These are phyloP conservation scores for Drosophila prolongata DNA, from an alignment of 2,888 invertebrate species.

Conservation along the genomic window DNA sequence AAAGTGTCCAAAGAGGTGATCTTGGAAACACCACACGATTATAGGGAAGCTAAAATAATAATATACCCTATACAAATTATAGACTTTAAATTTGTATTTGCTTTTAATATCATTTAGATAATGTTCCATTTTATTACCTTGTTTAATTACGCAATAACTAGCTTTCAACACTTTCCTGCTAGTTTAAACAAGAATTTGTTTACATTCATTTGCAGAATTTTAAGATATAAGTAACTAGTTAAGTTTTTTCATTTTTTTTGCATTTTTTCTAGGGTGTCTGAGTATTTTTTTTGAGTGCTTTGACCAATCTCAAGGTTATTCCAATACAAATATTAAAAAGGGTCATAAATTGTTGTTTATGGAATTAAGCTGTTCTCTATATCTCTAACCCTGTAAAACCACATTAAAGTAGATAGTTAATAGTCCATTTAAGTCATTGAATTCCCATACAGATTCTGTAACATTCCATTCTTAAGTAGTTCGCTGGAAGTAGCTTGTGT, in stretches of 20 bases:
- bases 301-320: conserved; percentile 62
- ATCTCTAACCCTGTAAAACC: background rate
- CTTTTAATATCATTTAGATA: background rate
- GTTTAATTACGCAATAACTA: no score
- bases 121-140: no score
- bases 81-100: background rate
- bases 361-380: background rate
- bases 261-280: conserved; percentile 1
- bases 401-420: background rate
- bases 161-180: no score
- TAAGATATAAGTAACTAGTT: no score
- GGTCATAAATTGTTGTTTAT: conserved; percentile 4
- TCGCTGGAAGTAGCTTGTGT: no score
- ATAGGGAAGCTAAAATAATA: background rate
- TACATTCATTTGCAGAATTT: no score
- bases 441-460: no score
- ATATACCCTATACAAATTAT: conserved; percentile 3
- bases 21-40: background rate
- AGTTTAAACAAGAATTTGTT: no score
- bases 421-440: background rate
- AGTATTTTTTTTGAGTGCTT: conserved; percentile 35
- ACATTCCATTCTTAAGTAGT: background rate
- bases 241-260: background rate
- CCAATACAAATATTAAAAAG: conserved; percentile 3
- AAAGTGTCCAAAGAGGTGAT: conserved; percentile 5